A percentile compares a stretch with the other conserved stretches of the same genome.
Conservation (phyloP, 2,888 invertebrate genomes). For the Myopa testacea region DNA sequence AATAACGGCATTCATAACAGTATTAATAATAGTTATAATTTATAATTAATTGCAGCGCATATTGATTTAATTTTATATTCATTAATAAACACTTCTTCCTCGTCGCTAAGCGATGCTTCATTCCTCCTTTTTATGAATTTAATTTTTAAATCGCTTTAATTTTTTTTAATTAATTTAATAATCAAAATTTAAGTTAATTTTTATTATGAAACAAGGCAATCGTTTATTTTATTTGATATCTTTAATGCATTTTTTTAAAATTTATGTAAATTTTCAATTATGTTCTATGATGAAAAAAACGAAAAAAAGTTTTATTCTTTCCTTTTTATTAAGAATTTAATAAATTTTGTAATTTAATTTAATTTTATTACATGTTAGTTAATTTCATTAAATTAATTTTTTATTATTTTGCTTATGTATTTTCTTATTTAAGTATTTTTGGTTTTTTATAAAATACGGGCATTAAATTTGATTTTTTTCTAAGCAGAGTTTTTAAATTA, state of each 20-base stretch:
- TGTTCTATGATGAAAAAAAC: conserved; percentile 2
- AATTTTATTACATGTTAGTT: neutral
- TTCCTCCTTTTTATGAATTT: too few species aligned
- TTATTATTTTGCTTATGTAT: neutral
- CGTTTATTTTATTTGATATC: neutral
- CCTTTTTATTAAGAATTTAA: neutral
- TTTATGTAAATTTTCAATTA: neutral
- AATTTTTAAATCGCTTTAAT: neutral
- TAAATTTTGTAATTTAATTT: neutral
- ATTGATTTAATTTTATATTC: too few species aligned
- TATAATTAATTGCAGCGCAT: too few species aligned
- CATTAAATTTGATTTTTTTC: too few species aligned
- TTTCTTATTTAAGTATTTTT: too few species aligned
- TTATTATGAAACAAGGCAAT: conserved; percentile 27
- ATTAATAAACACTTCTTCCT: too few species aligned
- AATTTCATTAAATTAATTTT: neutral
- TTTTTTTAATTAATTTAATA: conserved; percentile 9
- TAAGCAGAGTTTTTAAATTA: too few species aligned
- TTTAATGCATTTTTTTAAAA: neutral
- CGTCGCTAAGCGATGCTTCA: too few species aligned
- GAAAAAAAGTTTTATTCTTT: conserved; percentile 6
- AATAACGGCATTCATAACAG: conserved; percentile 25
- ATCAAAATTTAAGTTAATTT: neutral
- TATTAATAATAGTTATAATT: too few species aligned
- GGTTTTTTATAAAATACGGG: too few species aligned